phyloP scores from a whole-genome alignment of 1,140 invertebrate species.

The Ruditapes philippinarum region DNA sequence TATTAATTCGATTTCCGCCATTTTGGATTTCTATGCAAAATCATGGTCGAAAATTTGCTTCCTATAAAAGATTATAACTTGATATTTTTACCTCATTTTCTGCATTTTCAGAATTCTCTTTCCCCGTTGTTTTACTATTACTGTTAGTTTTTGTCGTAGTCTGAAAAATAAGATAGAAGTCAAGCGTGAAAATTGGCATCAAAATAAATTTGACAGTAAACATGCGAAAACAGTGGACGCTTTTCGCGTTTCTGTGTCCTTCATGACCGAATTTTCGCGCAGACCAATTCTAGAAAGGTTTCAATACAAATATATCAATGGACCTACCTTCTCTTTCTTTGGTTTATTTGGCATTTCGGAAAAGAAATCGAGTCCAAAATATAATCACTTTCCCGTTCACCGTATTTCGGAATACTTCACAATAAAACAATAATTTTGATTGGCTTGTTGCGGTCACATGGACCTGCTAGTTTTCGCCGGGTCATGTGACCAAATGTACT shows the following conservation, averaged over 20 bases:
- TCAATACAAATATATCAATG: conserved; percentile 3
- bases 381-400: conserved; percentile 74
- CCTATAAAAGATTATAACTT: conserved; percentile 39
- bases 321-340: conserved; percentile 87
- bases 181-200: not conserved
- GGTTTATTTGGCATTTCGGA: conserved; percentile 86
- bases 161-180: conserved; percentile 82
- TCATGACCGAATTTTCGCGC: not conserved
- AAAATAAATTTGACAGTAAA: conserved; percentile 34
- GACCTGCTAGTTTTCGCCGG: conserved; percentile 63
- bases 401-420: conserved; percentile 78
- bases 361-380: conserved; percentile 74
- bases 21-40: conserved; percentile 77
- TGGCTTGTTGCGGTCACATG: conserved; percentile 81
- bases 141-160: conserved; percentile 87
- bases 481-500: conserved; percentile 68
- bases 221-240: conserved; percentile 24
- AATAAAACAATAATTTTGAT: conserved; percentile 81
- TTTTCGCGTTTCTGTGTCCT: not conserved
- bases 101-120: conserved; percentile 85
- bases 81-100: conserved; percentile 86
- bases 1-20: conserved; percentile 74
- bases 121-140: conserved; percentile 87
- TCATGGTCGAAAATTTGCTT: not conserved
- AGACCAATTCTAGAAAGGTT: not conserved